Conservation (phyloP, 2,888 invertebrate genomes). For the Thecophora atra region DNA sequence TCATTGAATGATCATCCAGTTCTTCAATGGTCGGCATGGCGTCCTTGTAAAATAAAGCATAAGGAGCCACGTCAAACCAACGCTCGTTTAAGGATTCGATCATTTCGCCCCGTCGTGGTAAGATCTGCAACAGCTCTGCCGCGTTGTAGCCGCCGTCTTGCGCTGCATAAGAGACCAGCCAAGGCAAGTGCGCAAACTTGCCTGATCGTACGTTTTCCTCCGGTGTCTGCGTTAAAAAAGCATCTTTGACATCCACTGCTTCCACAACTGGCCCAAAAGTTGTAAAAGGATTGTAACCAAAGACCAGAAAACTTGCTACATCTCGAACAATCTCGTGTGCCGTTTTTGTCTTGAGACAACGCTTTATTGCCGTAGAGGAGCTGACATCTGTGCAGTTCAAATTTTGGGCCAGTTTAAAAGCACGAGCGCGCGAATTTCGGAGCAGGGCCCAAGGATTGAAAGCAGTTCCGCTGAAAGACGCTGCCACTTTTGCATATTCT, state of each 20-base stretch:
- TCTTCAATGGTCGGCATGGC: constrained; percentile 68
- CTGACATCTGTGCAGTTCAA: constrained; percentile 71
- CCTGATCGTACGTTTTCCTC: constrained; percentile 71
- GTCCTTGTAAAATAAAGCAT: constrained; percentile 72
- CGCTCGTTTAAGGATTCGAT: constrained; percentile 71
- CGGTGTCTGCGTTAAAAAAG: constrained; percentile 76
- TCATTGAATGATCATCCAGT: constrained; percentile 45
- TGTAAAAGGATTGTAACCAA: constrained; percentile 75
- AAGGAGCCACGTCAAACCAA: constrained; percentile 68
- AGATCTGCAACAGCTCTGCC: constrained; percentile 62
- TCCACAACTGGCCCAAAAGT: constrained; percentile 80
- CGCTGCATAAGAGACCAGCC: constrained; percentile 74
- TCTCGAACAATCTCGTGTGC: constrained; percentile 71
- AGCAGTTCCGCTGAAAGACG: constrained; percentile 76
- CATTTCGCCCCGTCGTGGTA: constrained; percentile 51
- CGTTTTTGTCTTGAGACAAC: constrained; percentile 73
- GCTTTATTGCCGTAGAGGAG: constrained; percentile 70
- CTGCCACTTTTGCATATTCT: constrained; percentile 44
- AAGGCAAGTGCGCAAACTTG: constrained; percentile 73
- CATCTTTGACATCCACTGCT: constrained; percentile 64
- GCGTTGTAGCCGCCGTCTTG: constrained; percentile 81
- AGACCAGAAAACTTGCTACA: constrained; percentile 60
- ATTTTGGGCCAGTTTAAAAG: constrained; percentile 70
- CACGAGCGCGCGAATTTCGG: constrained; percentile 68
- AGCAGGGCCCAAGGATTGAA: constrained; percentile 72